phyloP scores from a whole-genome alignment of 2,113 vertebrate species.

The Naja naja region DNA sequence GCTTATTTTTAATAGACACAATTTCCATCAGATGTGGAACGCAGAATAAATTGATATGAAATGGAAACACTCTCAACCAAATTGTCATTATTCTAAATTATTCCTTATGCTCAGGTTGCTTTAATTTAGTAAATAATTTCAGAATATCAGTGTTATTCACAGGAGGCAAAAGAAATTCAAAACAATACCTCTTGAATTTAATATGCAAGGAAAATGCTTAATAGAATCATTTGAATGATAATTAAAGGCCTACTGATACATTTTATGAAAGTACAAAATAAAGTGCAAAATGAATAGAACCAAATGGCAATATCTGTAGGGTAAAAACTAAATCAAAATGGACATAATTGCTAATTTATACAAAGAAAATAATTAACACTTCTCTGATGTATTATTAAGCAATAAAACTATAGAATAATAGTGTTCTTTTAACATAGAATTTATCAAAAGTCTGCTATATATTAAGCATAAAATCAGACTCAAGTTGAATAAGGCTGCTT shows the following conservation, averaged over 20 bases:
- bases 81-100: constrained; percentile 67
- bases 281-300: constrained; percentile 63
- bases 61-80: constrained; percentile 67
- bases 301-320: constrained; percentile 63
- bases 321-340: constrained; percentile 68
- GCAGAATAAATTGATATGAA: constrained; percentile 64
- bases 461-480: not conserved
- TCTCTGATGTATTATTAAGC: constrained; percentile 46
- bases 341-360: constrained; percentile 64
- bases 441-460: not conserved
- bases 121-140: constrained; percentile 70
- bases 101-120: constrained; percentile 69
- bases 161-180: constrained; percentile 60
- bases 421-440: constrained; percentile 53
- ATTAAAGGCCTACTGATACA: constrained; percentile 69
- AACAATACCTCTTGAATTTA: constrained; percentile 70
- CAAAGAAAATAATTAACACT: constrained; percentile 62
- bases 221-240: constrained; percentile 69
- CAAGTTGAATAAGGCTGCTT: not conserved
- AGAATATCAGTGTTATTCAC: constrained; percentile 56
- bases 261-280: constrained; percentile 65
- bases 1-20: constrained; percentile 69
- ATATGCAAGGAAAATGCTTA: constrained; percentile 71
- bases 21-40: constrained; percentile 63
- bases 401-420: constrained; percentile 48